A percentile compares a stretch with the other conserved stretches of the same genome.
Conservation (phyloP, 2,797 vertebrate species). For the Myotis myotis region DNA sequence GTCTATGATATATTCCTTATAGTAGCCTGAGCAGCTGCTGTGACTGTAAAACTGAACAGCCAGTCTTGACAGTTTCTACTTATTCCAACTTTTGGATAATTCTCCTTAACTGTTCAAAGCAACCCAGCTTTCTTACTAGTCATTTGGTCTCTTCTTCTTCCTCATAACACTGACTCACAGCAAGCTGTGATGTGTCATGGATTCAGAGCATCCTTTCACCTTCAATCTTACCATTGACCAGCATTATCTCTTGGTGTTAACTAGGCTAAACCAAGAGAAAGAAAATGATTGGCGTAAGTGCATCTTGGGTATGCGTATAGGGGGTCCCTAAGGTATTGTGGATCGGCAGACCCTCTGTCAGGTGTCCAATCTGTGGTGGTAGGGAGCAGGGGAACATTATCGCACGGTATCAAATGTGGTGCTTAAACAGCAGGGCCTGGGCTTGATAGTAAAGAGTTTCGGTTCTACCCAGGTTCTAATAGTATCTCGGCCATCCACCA, state of each 20-base stretch:
- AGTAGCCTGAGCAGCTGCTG: not conserved
- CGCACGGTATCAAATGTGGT: rapidly evolving
- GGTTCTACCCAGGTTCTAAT: not conserved
- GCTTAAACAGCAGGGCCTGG: not conserved
- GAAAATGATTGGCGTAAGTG: not conserved
- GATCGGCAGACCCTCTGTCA: not conserved
- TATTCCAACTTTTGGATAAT: not conserved
- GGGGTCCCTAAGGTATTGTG: not conserved
- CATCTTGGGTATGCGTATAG: not conserved
- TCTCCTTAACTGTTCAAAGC: not conserved
- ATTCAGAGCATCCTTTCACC: not conserved
- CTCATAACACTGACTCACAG: not conserved
- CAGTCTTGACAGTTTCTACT: not conserved
- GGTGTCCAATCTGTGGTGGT: not conserved
- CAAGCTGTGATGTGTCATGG: not conserved
- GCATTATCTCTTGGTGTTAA: not conserved
- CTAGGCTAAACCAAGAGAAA: not conserved
- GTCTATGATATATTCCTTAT: not conserved
- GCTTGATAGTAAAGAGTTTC: not conserved
- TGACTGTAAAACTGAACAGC: not conserved
- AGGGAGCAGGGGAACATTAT: not conserved
- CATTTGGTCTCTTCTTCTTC: not conserved
- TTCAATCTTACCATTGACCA: not conserved
- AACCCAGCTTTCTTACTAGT: not conserved
- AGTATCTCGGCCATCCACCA: not conserved